A percentile compares a stretch with the other conserved stretches of the same genome.
Conservation (phyloP, 2,888 invertebrate species). For the Eupsilia transversa region DNA sequence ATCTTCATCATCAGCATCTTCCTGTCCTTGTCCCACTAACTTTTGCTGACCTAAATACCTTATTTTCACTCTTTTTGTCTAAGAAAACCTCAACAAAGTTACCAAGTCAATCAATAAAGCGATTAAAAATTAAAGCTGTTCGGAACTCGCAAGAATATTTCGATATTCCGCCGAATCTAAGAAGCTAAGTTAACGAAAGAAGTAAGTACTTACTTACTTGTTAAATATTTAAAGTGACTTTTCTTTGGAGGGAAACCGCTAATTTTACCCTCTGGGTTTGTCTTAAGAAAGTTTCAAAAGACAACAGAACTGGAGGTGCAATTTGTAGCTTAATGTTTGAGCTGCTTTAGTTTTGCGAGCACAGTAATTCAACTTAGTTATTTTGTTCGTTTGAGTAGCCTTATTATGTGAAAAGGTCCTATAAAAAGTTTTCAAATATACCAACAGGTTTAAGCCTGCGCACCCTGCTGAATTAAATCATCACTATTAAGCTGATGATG, state of each 20-base stretch:
- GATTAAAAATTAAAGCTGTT: conserved; percentile 62
- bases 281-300: conserved; percentile 34
- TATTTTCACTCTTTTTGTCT: conserved; percentile 15
- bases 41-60: not conserved
- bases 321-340: not conserved
- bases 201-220: conserved; percentile 34
- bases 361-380: not conserved
- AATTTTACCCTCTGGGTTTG: conserved; percentile 30
- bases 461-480: not conserved
- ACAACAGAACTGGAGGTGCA: not conserved
- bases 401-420: not conserved
- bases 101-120: conserved; percentile 61
- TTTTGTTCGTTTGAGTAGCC: not conserved
- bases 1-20: not conserved
- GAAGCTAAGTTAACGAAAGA: conserved; percentile 42
- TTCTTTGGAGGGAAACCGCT: conserved; percentile 27
- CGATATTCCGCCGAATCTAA: conserved; percentile 42
- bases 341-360: not conserved
- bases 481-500: not conserved
- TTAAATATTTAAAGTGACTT: conserved; percentile 56
- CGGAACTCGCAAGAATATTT: conserved; percentile 35
- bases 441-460: too few species aligned
- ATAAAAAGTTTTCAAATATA: not conserved
- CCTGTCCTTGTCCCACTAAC: too few species aligned
- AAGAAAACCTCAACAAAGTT: conserved; percentile 55